Percentiles rank a stretch among this genome's conserved stretches.
These are phyloP conservation scores for Morus bassanus DNA, from an alignment of 2,797 vertebrate species.

Conservation along the genomic window DNA sequence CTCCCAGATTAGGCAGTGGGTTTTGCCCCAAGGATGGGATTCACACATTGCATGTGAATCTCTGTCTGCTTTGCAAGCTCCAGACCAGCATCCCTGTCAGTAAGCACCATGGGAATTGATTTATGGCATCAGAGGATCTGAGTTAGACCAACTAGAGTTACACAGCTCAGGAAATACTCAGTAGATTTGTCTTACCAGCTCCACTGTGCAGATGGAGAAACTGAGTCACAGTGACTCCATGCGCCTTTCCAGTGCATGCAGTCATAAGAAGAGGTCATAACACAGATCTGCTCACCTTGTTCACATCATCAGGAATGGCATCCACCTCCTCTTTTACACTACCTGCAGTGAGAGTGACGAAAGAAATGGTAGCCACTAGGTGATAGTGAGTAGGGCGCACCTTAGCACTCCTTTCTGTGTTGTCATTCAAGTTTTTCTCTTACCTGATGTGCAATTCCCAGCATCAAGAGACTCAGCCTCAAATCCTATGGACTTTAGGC, in stretches of 20 bases:
- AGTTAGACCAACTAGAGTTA: background rate
- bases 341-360: background rate
- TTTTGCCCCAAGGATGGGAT: background rate
- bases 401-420: background rate
- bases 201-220: background rate
- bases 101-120: background rate
- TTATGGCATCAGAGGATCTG: background rate
- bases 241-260: background rate
- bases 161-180: background rate
- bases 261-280: background rate
- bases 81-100: background rate
- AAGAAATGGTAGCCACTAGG: background rate
- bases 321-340: background rate
- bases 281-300: background rate
- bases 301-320: rapidly evolving
- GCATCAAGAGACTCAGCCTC: background rate
- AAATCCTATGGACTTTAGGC: background rate
- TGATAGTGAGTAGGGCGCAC: background rate
- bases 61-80: background rate
- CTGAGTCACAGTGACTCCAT: background rate
- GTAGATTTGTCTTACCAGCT: background rate
- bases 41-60: background rate
- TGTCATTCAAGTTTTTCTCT: background rate
- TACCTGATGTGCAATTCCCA: background rate
- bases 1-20: background rate